Evolutionary conservation across 2,113 vertebrate species (phyloP).

Genomic region (Castor canadensis): DNA sequence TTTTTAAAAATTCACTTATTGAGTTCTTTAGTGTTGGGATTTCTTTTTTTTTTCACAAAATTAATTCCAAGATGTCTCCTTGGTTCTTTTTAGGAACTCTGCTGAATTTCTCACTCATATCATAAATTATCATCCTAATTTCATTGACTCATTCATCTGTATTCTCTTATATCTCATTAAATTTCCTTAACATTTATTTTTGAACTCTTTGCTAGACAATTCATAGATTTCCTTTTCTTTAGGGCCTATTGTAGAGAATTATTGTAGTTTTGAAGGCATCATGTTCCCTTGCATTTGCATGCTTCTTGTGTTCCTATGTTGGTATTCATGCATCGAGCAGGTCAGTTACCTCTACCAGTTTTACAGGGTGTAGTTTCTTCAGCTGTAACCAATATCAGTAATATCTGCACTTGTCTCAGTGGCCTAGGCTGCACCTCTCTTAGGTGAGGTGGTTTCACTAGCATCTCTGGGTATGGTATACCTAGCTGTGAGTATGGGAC

Average conservation of each 20-base stretch:
- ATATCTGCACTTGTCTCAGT: background rate
- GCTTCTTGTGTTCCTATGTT: too few relatives aligned
- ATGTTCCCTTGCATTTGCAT: background rate
- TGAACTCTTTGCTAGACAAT: background rate
- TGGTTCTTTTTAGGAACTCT: background rate
- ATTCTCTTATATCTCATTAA: too few relatives aligned
- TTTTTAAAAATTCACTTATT: background rate
- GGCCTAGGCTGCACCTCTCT: background rate
- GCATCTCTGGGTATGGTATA: background rate
- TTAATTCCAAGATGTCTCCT: background rate
- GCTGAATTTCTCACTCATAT: too few relatives aligned
- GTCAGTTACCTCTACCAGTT: background rate
- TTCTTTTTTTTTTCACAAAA: too few relatives aligned
- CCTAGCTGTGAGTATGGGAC: background rate
- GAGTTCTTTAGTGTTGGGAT: too few relatives aligned
- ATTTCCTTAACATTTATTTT: too few relatives aligned
- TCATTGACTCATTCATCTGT: too few relatives aligned
- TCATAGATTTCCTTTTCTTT: background rate
- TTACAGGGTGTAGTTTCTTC: background rate
- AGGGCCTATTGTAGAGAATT: too few relatives aligned
- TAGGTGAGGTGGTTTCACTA: background rate
- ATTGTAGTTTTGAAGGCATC: background rate
- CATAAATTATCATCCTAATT: too few relatives aligned
- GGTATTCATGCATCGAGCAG: too few relatives aligned
- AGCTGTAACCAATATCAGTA: too few relatives aligned